Base-by-base conservation (phyloP, 2,797 vertebrate genomes). In the Hydrolagus colliei region DNA sequence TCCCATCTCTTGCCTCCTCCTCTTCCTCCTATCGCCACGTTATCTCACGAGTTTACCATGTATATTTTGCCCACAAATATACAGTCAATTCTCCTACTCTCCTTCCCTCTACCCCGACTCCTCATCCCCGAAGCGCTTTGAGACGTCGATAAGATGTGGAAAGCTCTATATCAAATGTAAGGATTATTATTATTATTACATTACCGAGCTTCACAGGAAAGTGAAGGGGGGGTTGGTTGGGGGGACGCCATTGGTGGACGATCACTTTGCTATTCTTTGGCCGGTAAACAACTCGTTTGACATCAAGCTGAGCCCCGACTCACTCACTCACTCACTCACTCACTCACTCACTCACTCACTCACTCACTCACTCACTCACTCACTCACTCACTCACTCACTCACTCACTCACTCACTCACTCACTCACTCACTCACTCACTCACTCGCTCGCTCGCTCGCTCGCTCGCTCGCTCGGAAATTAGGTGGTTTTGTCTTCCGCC, bases 381-480 rank as follows among this genome's bases (percentile, higher is more conserved):
- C 14, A 27, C 0, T 27, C 27, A 27, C 27, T 27, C 27, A 27
- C 27, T 27, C 27, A 27, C 27, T n/a, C n/a, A 27, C 27, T 27
- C 27, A 27, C 27, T 27, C 27, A 27, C 71, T 72, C 14, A 27
- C 0, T 27, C 27, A 27, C 27, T 27, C 27, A 27, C 27, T 27
- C 27, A 27, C 27, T n/a, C n/a, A 27, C 27, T 27, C 27, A 27
- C 27, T 27, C 27, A 27, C 71, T 72, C 14, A 27, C 0, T 27
- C 27, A 27, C 27, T 27, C 27, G 1, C 27, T 27, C 27, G 1
- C 27, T 27, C 27, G 27, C 27, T 27, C 27, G 27, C 27, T 27
- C 27, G 27, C 14, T n/a, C n/a, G 2, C 91, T 93, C 91, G 92
- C 93, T 94, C 91, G 92, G 93, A 94, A 95, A 93, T 93, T 3